phyloP scores from a whole-genome alignment of 2,797 vertebrate genomes.

The Pitangus sulphuratus region DNA sequence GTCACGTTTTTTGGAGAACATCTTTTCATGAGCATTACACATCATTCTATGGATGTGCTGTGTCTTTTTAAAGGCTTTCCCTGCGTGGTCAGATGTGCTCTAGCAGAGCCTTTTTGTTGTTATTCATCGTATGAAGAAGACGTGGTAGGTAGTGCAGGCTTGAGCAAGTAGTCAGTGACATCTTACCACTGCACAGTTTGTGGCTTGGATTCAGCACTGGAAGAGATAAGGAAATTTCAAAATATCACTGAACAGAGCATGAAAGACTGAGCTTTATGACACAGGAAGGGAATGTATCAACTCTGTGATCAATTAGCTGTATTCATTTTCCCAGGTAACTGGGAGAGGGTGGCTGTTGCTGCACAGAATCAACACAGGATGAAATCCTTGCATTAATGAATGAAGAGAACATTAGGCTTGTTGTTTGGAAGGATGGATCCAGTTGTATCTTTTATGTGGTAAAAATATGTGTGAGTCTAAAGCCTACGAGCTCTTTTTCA shows the following conservation, averaged over 20 bases:
- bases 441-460: not conserved
- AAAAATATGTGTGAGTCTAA: not conserved
- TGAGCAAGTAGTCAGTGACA: not conserved
- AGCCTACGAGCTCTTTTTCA: not conserved
- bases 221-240: not conserved
- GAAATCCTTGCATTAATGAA: not conserved
- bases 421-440: not conserved
- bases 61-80: not conserved
- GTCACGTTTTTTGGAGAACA: accelerated
- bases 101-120: not conserved
- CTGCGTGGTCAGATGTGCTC: not conserved
- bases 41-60: not conserved
- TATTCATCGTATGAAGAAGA: not conserved
- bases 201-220: not conserved
- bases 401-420: not conserved
- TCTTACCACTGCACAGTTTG: not conserved
- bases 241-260: not conserved
- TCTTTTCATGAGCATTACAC: not conserved
- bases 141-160: not conserved
- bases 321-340: not conserved
- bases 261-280: not conserved
- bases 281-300: not conserved
- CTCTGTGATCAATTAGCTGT: not conserved
- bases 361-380: not conserved
- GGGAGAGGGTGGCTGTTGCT: not conserved